A percentile compares a stretch with the other conserved stretches of the same genome.
Conservation (phyloP, 2,113 vertebrate species). For the Chitala chitala region DNA sequence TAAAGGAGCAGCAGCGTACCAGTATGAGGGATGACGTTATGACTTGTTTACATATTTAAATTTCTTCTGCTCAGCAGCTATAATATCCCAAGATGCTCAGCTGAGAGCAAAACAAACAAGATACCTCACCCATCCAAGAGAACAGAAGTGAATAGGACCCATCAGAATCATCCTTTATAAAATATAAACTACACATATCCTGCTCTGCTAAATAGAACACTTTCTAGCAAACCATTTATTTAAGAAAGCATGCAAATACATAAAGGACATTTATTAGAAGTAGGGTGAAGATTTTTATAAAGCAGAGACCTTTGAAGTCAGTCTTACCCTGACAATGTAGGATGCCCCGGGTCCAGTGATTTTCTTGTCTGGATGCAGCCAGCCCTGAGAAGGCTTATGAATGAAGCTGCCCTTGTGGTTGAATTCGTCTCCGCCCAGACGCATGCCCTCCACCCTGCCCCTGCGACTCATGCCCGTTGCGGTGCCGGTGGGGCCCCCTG, state of each 20-base stretch:
- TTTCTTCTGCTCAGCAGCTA: neutral
- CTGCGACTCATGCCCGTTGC: slow-evolving; percentile 63
- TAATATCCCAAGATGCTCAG: neutral
- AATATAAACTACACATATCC: neutral
- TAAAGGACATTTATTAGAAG: neutral
- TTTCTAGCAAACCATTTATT: neutral
- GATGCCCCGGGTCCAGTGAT: slow-evolving; percentile 82
- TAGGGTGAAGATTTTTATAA: neutral
- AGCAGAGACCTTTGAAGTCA: neutral
- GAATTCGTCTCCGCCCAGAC: slow-evolving; percentile 71
- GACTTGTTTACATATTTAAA: too few species aligned
- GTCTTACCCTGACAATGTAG: slow-evolving; percentile 90
- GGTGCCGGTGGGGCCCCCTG: slow-evolving; percentile 40
- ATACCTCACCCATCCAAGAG: neutral
- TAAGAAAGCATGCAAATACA: neutral
- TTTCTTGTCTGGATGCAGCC: slow-evolving; percentile 86
- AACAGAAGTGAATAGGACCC: neutral
- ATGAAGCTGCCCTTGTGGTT: slow-evolving; percentile 84
- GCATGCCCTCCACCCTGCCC: slow-evolving; percentile 65
- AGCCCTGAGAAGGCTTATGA: slow-evolving; percentile 91
- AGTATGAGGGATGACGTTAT: neutral
- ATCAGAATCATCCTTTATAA: neutral
- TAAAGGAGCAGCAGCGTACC: too few species aligned
- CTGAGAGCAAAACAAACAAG: neutral
- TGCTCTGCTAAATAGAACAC: too few species aligned